These are phyloP conservation scores for Pandemis corylana DNA, from an alignment of 2,888 invertebrate genomes.

Conservation along the genomic window DNA sequence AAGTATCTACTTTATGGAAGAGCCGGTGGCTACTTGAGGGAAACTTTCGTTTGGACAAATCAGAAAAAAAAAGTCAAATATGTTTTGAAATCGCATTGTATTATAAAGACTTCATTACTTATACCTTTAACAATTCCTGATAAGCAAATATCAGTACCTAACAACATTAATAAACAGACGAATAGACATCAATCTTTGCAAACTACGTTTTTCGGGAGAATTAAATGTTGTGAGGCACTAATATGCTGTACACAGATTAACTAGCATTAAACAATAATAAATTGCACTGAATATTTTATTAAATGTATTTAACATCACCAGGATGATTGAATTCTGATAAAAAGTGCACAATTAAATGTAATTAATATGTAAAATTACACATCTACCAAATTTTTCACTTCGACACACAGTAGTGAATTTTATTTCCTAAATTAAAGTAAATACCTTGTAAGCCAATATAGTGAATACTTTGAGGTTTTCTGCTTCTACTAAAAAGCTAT, in stretches of 20 bases:
- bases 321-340: too few species aligned
- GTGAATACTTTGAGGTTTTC: too few species aligned
- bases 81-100: neutral
- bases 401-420: too few species aligned
- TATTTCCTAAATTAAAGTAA: neutral
- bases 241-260: neutral
- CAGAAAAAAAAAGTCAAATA: conserved; percentile 7
- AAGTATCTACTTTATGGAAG: too few species aligned
- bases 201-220: neutral
- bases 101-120: neutral
- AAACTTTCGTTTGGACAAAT: neutral
- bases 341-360: too few species aligned
- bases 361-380: too few species aligned
- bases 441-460: neutral
- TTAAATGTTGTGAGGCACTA: neutral
- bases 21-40: too few species aligned
- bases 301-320: neutral
- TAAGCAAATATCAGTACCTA: neutral
- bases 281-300: neutral
- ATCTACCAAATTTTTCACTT: too few species aligned
- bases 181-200: neutral
- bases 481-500: too few species aligned
- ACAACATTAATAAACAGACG: neutral
- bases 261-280: neutral
- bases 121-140: neutral